These are phyloP conservation scores for Rhogogaster chlorosoma DNA, from an alignment of 2,888 invertebrate species.

Conservation along the genomic window DNA sequence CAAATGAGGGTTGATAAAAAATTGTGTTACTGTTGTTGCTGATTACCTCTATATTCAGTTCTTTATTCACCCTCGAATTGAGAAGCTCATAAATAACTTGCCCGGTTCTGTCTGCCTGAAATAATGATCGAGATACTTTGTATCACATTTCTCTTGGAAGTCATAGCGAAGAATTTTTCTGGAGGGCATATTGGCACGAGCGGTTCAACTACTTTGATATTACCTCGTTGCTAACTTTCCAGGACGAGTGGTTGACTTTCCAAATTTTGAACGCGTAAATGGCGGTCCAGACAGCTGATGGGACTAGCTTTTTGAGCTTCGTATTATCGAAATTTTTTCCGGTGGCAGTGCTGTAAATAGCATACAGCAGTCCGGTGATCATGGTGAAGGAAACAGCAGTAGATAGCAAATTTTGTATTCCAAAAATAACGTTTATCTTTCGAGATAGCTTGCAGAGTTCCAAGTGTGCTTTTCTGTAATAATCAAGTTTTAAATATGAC, in stretches of 20 bases:
- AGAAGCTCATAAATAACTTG: conserved; percentile 11
- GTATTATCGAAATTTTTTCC: not conserved
- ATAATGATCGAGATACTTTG: not conserved
- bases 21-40: too few relatives aligned
- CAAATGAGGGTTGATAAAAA: too few relatives aligned
- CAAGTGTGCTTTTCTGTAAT: conserved; percentile 25
- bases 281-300: not conserved
- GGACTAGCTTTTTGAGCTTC: not conserved
- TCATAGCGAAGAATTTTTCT: not conserved
- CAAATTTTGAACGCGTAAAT: not conserved
- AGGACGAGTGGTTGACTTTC: conserved; percentile 5
- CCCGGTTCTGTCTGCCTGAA: conserved; percentile 12
- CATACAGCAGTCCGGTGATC: not conserved
- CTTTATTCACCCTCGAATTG: not conserved
- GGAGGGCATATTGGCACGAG: not conserved
- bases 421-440: not conserved
- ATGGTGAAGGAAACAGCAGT: not conserved
- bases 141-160: not conserved
- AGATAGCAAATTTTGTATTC: conserved; percentile 28
- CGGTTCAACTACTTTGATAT: not conserved
- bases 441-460: conserved; percentile 25
- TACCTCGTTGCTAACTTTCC: conserved; percentile 35
- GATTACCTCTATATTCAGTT: not conserved
- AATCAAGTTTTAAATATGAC: not conserved
- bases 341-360: not conserved